Base-by-base conservation (phyloP, 1,140 invertebrate species). In the Pollicipes pollicipes region DNA sequence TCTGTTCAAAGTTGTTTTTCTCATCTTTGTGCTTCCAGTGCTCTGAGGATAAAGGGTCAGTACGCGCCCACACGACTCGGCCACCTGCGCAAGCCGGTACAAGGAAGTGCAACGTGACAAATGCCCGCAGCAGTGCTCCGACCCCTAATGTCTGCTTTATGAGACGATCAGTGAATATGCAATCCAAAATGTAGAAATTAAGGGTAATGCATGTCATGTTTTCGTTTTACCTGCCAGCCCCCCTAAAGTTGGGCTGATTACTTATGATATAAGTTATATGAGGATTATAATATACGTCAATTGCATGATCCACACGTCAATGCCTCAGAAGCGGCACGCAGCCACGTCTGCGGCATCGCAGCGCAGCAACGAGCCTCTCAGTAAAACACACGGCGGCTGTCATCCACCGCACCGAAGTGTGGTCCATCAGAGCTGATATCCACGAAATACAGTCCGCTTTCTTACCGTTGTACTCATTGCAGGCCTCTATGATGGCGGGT, bases 21-120 rank as follows among this genome's bases (percentile, higher is more conserved):
- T 95, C 91, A 75, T 93, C 88, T 77, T 87, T 88, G 37, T 86
- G 83, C 73, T 85, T 85, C 94, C 93, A 97, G 29, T 88, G 81
- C 68, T 88, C 89, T 78, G 88, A 84, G 76, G 24, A 17, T 84
- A 77, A n/a, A 17, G 0, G 31, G 6, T 3, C 63, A 10, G 24
- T n/a, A 4, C 3, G 24, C 21, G 24, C 6, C 63, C 6, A 4
- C 6, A 16, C 63, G 24, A 27, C 3, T 4, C 63, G 26, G 21
- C 6, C 4, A n/a, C 3, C 6, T 10, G 24, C 21, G 24, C 24
- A 16, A 27, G 6, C 21, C 63, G 27, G 6, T n/a, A 24, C 6
- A 64, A 64, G 17, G n/a, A n/a, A 45, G 37, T 13, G 37, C 10
- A 45, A 24, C 10, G 37, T 13, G 24, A 35, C 63, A 64, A 64